A percentile compares a stretch with the other conserved stretches of the same genome.
These are phyloP conservation scores for Tetramorium bicarinatum DNA, from an alignment of 2,888 invertebrate species.

Conservation along the genomic window DNA sequence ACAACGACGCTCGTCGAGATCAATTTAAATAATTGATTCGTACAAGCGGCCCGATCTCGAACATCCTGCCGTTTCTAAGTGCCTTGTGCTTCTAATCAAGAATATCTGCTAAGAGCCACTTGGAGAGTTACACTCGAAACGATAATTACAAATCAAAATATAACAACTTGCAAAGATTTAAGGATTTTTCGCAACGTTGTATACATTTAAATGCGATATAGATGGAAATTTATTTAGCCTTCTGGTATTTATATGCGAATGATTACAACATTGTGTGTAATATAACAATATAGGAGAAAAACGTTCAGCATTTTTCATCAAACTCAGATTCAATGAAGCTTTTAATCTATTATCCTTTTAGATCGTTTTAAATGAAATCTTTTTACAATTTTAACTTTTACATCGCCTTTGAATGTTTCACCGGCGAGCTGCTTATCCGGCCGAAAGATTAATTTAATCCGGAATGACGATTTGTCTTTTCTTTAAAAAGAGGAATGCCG, in stretches of 20 bases:
- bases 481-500: conserved; percentile 43
- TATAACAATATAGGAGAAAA: neutral
- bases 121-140: neutral
- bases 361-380: conserved; percentile 30
- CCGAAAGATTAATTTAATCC: conserved; percentile 51
- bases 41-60: conserved; percentile 62
- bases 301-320: conserved; percentile 9
- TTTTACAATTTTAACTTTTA: conserved; percentile 42
- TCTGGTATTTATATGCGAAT: neutral
- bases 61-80: conserved; percentile 56
- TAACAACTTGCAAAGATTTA: neutral
- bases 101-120: conserved; percentile 29
- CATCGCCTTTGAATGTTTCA: conserved; percentile 30
- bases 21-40: conserved; percentile 74
- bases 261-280: neutral
- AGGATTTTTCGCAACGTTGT: neutral
- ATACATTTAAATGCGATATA: neutral
- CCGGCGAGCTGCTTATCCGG: conserved; percentile 29
- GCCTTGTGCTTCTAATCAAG: conserved; percentile 48
- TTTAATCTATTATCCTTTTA: conserved; percentile 22
- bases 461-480: conserved; percentile 58
- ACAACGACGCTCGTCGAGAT: conserved; percentile 56
- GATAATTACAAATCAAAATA: conserved; percentile 23
- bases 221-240: neutral
- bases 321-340: conserved; percentile 5